Conservation (phyloP, 2,797 vertebrate genomes). For the Sebastes nivosus region DNA sequence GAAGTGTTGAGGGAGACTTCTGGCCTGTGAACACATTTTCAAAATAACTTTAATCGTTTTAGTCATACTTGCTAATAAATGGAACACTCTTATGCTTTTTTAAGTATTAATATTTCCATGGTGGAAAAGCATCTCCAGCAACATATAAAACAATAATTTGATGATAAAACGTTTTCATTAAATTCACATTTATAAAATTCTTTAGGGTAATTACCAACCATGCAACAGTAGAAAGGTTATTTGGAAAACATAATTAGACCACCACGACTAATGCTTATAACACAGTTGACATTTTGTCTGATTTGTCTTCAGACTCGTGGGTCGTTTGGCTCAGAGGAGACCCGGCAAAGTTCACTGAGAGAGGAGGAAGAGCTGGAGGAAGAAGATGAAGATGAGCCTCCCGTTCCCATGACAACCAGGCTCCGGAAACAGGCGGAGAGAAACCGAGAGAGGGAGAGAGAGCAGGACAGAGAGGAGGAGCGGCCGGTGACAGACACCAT, state of each 20-base stretch:
- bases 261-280: too few species aligned
- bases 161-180: neutral
- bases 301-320: constrained; percentile 37
- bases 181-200: too few species aligned
- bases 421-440: constrained; percentile 87
- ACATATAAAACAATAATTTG: neutral
- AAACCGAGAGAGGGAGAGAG: constrained; percentile 62
- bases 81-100: neutral
- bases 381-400: constrained; percentile 79
- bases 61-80: neutral
- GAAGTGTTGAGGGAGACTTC: neutral
- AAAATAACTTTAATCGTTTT: neutral
- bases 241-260: too few species aligned
- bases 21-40: neutral
- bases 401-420: constrained; percentile 89
- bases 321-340: constrained; percentile 25
- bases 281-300: neutral
- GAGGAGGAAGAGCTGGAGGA: constrained; percentile 42
- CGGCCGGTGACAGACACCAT: constrained; percentile 78
- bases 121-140: neutral
- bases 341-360: constrained; percentile 26
- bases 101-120: neutral
- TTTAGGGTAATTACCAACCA: neutral
- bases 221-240: neutral
- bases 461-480: constrained; percentile 21